phyloP scores from a whole-genome alignment of 2,113 vertebrate species.

The Phasianus colchicus region DNA sequence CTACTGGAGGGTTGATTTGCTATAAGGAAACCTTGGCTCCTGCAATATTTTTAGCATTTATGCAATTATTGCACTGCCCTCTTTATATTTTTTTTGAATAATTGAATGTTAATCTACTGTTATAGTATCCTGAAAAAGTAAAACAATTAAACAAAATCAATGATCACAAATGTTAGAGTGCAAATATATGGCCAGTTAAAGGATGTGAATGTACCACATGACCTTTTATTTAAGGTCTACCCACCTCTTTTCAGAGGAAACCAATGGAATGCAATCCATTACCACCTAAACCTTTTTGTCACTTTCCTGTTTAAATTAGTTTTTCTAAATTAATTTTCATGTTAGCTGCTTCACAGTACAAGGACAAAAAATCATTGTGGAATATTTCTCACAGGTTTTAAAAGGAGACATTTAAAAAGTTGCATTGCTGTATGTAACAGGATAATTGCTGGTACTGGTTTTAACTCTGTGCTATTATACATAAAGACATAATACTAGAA shows the following conservation, averaged over 20 bases:
- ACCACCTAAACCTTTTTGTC: not conserved
- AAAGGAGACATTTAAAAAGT: not conserved
- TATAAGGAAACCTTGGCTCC: not conserved
- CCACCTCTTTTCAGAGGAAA: not conserved
- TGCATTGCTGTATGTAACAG: not conserved
- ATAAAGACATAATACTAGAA: not conserved
- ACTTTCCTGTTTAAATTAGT: not conserved
- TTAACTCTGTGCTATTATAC: rapidly evolving
- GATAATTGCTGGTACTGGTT: not conserved
- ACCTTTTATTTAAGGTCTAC: not conserved
- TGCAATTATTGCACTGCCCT: not conserved
- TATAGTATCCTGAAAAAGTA: not conserved
- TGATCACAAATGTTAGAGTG: not conserved
- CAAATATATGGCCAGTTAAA: not conserved
- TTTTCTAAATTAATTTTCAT: slow-evolving; percentile 24
- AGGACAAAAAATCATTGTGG: not conserved
- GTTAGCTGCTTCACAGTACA: not conserved
- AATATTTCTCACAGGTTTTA: not conserved
- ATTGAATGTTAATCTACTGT: not conserved
- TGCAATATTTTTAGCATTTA: not conserved
- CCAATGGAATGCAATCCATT: not conserved
- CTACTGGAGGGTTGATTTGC: rapidly evolving
- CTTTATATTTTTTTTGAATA: not conserved
- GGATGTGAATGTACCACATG: rapidly evolving
- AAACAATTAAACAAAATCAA: not conserved